A percentile compares a stretch with the other conserved stretches of the same genome.
Conservation (phyloP, 2,888 invertebrate species). For the Cosmopolites sordidus region DNA sequence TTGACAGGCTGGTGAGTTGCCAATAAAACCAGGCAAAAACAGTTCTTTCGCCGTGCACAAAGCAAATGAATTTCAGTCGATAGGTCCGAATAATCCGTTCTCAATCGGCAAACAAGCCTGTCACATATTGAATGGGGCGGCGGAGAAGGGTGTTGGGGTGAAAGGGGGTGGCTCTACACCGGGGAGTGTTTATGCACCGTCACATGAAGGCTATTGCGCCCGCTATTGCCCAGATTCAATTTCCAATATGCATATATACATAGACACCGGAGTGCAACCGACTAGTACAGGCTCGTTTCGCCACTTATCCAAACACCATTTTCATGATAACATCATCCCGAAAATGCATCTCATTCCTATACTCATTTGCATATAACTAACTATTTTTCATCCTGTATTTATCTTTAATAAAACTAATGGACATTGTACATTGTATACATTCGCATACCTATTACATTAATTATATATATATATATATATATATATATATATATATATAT, state of each 20-base stretch:
- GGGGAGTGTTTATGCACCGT: constrained; percentile 43
- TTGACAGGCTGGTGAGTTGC: constrained; percentile 37
- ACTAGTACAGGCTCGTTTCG: not conserved
- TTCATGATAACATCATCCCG: constrained; percentile 2
- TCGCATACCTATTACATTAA: too few species aligned
- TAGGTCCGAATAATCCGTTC: constrained; percentile 47
- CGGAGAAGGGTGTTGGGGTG: constrained; percentile 25
- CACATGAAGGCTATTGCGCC: constrained; percentile 44
- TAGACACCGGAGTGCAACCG: constrained; percentile 6
- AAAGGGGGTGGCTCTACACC: constrained; percentile 23
- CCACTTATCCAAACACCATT: constrained; percentile 1
- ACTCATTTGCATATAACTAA: not conserved
- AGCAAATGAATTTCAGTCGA: constrained; percentile 45
- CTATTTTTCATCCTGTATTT: not conserved
- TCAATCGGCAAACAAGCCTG: constrained; percentile 46
- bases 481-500: too few species aligned
- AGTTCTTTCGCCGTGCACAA: constrained; percentile 36
- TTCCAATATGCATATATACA: constrained; percentile 46
- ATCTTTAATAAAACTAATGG: not conserved
- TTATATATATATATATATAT: too few species aligned
- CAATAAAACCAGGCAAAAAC: constrained; percentile 34
- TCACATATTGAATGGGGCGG: constrained; percentile 44
- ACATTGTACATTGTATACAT: too few species aligned
- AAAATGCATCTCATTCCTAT: constrained; percentile 1
- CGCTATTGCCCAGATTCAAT: constrained; percentile 48